Evolutionary conservation across 2,113 vertebrate species (phyloP).

Genomic region (Petroica traversi): DNA sequence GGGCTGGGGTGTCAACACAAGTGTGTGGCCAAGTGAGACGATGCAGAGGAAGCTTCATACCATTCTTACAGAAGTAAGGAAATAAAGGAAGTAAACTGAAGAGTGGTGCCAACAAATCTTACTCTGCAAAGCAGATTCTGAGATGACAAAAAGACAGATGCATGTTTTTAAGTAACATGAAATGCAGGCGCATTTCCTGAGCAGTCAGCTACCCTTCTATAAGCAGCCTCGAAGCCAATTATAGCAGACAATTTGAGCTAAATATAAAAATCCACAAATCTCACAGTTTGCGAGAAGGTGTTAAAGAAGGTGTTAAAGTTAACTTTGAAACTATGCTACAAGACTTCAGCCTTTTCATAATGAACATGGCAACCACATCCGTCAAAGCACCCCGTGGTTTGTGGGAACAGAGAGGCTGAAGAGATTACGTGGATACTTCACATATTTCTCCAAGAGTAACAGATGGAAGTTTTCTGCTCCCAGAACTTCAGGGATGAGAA

Average conservation of each 20-base stretch:
- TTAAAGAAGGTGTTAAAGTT: neutral
- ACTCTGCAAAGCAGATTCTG: neutral
- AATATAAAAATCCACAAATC: neutral
- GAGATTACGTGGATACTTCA: neutral
- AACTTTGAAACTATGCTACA: neutral
- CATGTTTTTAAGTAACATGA: neutral
- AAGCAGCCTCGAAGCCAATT: neutral
- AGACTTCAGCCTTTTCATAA: neutral
- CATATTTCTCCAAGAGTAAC: neutral
- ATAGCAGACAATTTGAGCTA: neutral
- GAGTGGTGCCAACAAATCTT: neutral
- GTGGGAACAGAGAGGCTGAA: neutral
- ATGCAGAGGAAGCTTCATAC: neutral
- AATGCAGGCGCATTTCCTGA: neutral
- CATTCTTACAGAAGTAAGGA: neutral
- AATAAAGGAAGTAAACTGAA: neutral
- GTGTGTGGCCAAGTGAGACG: neutral
- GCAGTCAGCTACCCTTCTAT: neutral
- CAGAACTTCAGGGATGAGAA: neutral
- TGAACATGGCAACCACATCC: neutral
- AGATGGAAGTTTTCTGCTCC: neutral
- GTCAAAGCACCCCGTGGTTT: neutral
- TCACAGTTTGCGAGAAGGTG: constrained; percentile 9
- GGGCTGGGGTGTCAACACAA: neutral
- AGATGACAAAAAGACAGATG: neutral